Evolutionary conservation across 2,888 invertebrate genomes (phyloP), one percentile per base, ranked within the genome.

Genomic region (Tholera decimalis): DNA sequence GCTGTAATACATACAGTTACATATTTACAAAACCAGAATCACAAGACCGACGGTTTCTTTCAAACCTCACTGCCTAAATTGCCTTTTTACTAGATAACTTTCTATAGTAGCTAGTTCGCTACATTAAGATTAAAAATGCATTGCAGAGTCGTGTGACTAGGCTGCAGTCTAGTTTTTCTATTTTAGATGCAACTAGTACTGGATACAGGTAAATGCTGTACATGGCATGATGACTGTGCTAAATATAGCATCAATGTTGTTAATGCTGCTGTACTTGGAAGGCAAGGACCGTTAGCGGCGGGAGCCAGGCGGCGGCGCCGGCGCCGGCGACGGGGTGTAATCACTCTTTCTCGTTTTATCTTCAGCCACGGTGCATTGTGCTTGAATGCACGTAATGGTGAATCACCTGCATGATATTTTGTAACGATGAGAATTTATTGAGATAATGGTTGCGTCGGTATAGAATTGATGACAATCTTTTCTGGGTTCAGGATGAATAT

Each of bases 201-300:
- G 75, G 75, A n/a, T 58, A 41, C 57, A 73, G 41, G 73, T 74
- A 74, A 61, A 56, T 51, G 61, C 74, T 73, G 47, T 62, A 77
- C 59, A 73, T 73, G 73, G 61, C 73, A 68, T 77, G 73, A 68
- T 82, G 79, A 79, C 70, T 68, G 83, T 51, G 86, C 90, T 92
- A 92, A 86, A 92, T 92, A 92, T 93, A 93, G 84, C 65, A 59
- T 43, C 69, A 55, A 59, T 82, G 81, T 83, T 83, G 86, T 87
- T 90, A 89, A 88, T 87, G 85, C 84, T 60, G 87, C 88, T 89
- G 86, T 90, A 91, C 91, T 90, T 90, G 91, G 90, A 92, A 91
- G 87, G 86, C 84, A 83, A 74, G 85, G 77, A 89, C 91, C 91
- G 92, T 92, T 92, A 90, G 85, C 56, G 88, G 82, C 84, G 86